Percentiles rank a stretch among this genome's conserved stretches.
These are phyloP conservation scores for Brachionus calyciflorus DNA, from an alignment of 1,140 invertebrate genomes.

Conservation along the genomic window DNA sequence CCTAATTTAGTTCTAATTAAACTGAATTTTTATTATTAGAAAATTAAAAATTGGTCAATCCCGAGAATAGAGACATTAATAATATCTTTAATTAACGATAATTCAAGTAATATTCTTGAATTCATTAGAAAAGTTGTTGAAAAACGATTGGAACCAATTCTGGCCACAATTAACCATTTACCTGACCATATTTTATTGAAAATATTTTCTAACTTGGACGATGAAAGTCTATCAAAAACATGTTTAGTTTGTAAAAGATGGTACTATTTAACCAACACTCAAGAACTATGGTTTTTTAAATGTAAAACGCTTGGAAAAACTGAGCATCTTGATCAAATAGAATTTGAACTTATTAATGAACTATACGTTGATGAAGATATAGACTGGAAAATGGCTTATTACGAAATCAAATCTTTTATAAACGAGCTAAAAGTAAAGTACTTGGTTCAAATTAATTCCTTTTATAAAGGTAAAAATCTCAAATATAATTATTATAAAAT, in stretches of 20 bases:
- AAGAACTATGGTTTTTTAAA: slow-evolving; percentile 37
- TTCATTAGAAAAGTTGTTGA: slow-evolving; percentile 21
- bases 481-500: no score
- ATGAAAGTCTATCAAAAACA: background rate
- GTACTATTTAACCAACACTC: slow-evolving; percentile 23
- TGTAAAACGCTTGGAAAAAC: slow-evolving; percentile 10
- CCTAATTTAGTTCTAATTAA: no score
- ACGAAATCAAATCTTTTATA: background rate
- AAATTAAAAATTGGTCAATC: background rate
- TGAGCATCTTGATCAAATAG: background rate
- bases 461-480: background rate
- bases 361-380: slow-evolving; percentile 21
- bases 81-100: background rate
- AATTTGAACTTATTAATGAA: background rate
- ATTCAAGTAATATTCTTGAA: background rate
- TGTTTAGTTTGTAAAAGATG: slow-evolving; percentile 34
- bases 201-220: slow-evolving; percentile 38
- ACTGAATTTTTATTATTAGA: background rate
- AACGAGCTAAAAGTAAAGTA: background rate
- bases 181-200: slow-evolving; percentile 20
- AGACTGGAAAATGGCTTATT: slow-evolving; percentile 42
- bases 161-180: slow-evolving; percentile 2
- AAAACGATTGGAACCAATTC: background rate
- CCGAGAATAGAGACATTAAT: background rate
- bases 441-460: background rate